Percentiles rank a stretch among this genome's conserved stretches.
Conservation (phyloP, 2,113 vertebrate genomes). For the Vidua chalybeata region DNA sequence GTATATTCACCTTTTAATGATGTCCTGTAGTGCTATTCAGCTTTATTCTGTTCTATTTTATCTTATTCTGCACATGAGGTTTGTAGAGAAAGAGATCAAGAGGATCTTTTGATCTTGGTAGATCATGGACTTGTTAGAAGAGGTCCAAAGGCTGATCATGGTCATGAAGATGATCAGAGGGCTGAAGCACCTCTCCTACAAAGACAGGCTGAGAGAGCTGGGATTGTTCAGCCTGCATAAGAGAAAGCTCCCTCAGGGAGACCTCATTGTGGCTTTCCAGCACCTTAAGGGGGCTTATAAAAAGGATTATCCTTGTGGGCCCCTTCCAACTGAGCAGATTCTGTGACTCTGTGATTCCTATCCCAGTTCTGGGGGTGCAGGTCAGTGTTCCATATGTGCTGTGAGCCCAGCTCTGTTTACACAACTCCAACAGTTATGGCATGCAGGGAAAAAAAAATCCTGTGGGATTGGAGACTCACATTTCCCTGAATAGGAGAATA, state of each 20-base stretch:
- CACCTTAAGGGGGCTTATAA: no score
- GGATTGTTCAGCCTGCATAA: neutral
- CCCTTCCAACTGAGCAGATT: neutral
- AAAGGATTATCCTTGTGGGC: neutral
- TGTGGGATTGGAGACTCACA: neutral
- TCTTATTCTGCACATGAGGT: neutral
- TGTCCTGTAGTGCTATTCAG: neutral
- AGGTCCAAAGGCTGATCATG: neutral
- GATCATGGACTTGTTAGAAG: neutral
- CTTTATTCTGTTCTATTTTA: neutral
- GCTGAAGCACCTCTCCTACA: neutral
- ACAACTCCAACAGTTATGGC: neutral
- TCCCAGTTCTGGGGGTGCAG: neutral
- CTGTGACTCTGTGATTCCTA: neutral
- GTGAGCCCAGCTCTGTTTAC: neutral
- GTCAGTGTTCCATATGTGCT: neutral
- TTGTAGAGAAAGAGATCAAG: neutral
- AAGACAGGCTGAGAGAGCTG: neutral
- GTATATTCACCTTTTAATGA: neutral
- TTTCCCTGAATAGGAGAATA: neutral
- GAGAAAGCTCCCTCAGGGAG: neutral
- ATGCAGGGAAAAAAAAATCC: neutral
- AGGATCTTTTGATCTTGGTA: neutral
- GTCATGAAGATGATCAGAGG: fast-evolving
- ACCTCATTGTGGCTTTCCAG: neutral